These are phyloP conservation scores for Orchestes rusci DNA, from an alignment of 2,888 invertebrate species.

Conservation along the genomic window DNA sequence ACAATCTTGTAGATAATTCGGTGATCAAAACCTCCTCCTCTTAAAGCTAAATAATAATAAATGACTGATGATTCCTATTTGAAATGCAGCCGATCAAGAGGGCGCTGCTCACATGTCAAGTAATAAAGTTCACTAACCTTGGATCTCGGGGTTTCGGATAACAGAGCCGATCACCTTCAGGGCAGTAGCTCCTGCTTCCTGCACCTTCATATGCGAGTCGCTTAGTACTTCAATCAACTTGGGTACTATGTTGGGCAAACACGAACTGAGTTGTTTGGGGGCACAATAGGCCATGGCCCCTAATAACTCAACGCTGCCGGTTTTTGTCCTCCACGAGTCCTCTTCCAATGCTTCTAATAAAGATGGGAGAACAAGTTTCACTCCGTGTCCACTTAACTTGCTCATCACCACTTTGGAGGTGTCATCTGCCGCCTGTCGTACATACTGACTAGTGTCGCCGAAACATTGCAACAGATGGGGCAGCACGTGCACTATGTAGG, in stretches of 20 bases:
- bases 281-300: slow-evolving; percentile 99
- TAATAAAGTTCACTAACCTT: slow-evolving; percentile 49
- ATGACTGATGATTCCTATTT: too few species aligned
- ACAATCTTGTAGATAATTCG: too few species aligned
- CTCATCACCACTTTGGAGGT: slow-evolving; percentile 94
- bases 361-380: slow-evolving; percentile 92
- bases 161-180: slow-evolving; percentile 94
- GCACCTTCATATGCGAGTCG: slow-evolving; percentile 93
- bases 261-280: slow-evolving; percentile 96
- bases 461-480: slow-evolving; percentile 92
- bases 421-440: slow-evolving; percentile 93
- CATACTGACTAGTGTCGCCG: slow-evolving; percentile 92
- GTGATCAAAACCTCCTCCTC: too few species aligned
- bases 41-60: too few species aligned
- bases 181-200: slow-evolving; percentile 94
- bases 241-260: slow-evolving; percentile 96
- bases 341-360: slow-evolving; percentile 89
- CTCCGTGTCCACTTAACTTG: slow-evolving; percentile 89
- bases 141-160: slow-evolving; percentile 97
- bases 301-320: slow-evolving; percentile 88
- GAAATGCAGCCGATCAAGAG: too few species aligned
- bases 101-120: not conserved
- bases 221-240: slow-evolving; percentile 93
- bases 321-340: slow-evolving; percentile 98
- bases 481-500: slow-evolving; percentile 95